Percentiles rank a stretch among this genome's conserved stretches.
Conservation (phyloP, 2,113 vertebrate species). For the Coregonus clupeaformis region DNA sequence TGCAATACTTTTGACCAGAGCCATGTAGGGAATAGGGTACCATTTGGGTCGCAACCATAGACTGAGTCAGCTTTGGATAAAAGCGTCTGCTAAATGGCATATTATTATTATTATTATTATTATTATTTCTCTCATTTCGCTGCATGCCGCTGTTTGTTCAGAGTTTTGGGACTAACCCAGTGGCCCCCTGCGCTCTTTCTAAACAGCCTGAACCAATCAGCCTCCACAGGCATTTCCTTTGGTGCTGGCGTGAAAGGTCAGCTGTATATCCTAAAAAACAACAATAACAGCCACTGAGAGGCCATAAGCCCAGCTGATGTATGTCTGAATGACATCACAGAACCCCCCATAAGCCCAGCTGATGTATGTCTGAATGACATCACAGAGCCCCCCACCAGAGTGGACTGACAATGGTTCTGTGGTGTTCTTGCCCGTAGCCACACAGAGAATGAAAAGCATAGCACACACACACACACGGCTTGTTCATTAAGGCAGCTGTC, state of each 20-base stretch:
- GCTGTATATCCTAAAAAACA: neutral
- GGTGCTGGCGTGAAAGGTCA: neutral
- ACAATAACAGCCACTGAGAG: neutral
- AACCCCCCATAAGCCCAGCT: too few species aligned
- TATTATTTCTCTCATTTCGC: too few species aligned
- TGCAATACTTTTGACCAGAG: too few species aligned
- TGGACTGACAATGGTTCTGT: neutral
- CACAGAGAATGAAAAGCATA: neutral
- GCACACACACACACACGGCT: slow-evolving; percentile 29
- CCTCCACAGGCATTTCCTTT: neutral
- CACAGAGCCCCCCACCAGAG: neutral
- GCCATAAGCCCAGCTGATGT: neutral
- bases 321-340: neutral
- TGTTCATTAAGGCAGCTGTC: slow-evolving; percentile 69
- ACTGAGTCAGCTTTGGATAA: slow-evolving; percentile 5
- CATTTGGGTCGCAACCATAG: too few species aligned
- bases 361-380: neutral
- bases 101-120: too few species aligned
- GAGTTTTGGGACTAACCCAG: neutral
- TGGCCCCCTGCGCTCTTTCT: neutral
- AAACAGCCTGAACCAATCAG: neutral
- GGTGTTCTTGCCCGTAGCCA: neutral
- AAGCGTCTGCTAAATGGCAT: too few species aligned
- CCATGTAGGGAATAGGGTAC: too few species aligned
- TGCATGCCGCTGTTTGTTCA: too few species aligned